phyloP scores from a whole-genome alignment of 2,888 invertebrate genomes.

The Zonitis immaculata region DNA sequence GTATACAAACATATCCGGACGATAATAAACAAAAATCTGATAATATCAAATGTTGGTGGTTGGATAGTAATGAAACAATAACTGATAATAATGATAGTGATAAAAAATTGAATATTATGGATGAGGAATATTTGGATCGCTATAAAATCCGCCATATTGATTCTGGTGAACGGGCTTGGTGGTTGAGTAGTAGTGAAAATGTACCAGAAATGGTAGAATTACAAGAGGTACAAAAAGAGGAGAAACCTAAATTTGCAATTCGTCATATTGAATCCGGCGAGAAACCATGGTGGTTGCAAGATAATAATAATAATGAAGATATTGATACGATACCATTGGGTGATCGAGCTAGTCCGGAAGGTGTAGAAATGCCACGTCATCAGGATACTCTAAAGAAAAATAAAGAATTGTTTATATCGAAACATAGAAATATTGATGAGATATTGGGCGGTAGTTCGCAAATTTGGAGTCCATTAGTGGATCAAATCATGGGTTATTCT shows the following conservation, averaged over 20 bases:
- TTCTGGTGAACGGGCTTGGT: constrained; percentile 68
- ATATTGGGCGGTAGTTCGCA: constrained; percentile 65
- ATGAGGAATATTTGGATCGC: constrained; percentile 53
- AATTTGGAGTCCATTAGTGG: constrained; percentile 63
- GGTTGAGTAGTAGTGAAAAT: constrained; percentile 54
- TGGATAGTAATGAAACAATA: constrained; percentile 31
- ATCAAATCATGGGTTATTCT: constrained; percentile 50
- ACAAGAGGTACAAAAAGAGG: constrained; percentile 19
- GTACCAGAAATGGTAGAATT: constrained; percentile 38
- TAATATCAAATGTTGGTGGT: constrained; percentile 47
- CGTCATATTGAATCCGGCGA: constrained; percentile 52
- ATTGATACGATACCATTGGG: constrained; percentile 54
- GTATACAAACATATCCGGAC: constrained; percentile 49
- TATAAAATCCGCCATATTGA: constrained; percentile 60
- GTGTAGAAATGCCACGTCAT: constrained; percentile 56
- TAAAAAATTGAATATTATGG: constrained; percentile 44
- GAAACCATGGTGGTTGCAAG: constrained; percentile 54
- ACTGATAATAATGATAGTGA: constrained; percentile 19
- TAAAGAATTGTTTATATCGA: constrained; percentile 77
- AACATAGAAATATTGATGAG: constrained; percentile 85
- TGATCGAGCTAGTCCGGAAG: constrained; percentile 76
- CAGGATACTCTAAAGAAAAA: too few relatives aligned
- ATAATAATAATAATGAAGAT: constrained; percentile 56
- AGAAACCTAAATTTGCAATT: constrained; percentile 37
- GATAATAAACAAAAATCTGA: constrained; percentile 29